A percentile compares a stretch with the other conserved stretches of the same genome.
Conservation (phyloP, 2,113 vertebrate genomes). For the Ivindomyrus marchei region DNA sequence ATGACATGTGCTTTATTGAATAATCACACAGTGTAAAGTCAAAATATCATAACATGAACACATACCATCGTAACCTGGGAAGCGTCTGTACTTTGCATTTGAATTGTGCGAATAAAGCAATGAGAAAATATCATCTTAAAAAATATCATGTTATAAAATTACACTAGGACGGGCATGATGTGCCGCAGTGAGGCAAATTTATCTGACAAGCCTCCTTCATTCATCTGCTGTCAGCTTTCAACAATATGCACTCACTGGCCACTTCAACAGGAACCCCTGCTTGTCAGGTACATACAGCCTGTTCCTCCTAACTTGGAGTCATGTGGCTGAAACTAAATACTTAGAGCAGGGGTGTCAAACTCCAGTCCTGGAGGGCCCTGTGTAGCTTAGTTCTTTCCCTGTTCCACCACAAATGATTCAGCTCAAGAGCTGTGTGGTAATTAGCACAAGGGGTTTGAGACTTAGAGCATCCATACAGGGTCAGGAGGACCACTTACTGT, state of each 20-base stretch:
- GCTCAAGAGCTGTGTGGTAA: no score
- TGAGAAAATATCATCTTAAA: neutral
- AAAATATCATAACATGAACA: no score
- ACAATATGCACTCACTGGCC: neutral
- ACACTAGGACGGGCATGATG: neutral
- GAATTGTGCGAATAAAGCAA: neutral
- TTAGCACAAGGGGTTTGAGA: no score
- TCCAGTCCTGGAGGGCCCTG: no score
- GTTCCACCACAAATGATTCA: no score
- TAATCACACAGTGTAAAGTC: no score
- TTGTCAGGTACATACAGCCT: neutral
- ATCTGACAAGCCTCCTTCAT: neutral
- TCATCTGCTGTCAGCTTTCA: neutral
- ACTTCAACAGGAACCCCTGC: neutral
- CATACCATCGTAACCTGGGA: no score
- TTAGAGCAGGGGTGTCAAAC: no score
- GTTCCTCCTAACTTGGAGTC: neutral
- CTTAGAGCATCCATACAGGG: neutral
- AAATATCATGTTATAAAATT: neutral
- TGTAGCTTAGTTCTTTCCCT: no score
- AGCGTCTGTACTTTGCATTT: neutral
- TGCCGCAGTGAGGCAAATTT: neutral
- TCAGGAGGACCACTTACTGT: neutral
- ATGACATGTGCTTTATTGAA: no score
- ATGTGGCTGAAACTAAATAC: neutral